Evolutionary conservation across 2,888 invertebrate genomes (phyloP).

Genomic region (Biston stratarius): DNA sequence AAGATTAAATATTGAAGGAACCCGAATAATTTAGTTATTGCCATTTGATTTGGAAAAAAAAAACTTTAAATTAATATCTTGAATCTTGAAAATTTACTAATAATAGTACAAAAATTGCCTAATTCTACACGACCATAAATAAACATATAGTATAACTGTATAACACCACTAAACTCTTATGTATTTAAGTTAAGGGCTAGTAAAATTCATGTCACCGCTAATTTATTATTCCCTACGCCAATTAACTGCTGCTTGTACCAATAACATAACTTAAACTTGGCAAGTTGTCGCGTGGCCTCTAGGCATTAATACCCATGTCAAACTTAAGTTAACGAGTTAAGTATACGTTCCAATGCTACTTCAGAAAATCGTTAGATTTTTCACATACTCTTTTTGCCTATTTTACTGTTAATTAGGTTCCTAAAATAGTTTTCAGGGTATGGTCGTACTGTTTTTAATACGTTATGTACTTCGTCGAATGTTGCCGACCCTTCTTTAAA

Average conservation of each 20-base stretch:
- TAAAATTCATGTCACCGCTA: constrained; percentile 9
- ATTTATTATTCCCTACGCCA: constrained; percentile 14
- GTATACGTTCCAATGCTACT: neutral
- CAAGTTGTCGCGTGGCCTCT: constrained; percentile 18
- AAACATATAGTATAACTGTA: neutral
- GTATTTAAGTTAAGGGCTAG: constrained; percentile 40
- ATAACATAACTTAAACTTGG: constrained; percentile 9
- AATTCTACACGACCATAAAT: neutral
- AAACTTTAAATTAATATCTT: too few relatives aligned
- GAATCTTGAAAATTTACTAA: too few relatives aligned
- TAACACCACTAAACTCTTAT: constrained; percentile 36
- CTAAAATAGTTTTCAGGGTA: neutral
- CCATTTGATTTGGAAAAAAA: too few relatives aligned
- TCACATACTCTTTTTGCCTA: constrained; percentile 28
- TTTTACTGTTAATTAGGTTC: constrained; percentile 21
- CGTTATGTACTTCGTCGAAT: neutral
- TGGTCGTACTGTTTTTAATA: neutral
- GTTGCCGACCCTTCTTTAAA: too few relatives aligned
- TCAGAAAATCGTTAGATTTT: neutral
- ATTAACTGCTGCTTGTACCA: constrained; percentile 13
- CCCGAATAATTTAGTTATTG: too few relatives aligned
- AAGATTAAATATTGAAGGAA: too few relatives aligned
- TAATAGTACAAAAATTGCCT: too few relatives aligned
- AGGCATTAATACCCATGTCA: constrained; percentile 32
- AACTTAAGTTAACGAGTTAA: constrained; percentile 20